Percentiles rank a stretch among this genome's conserved stretches.
Conservation (phyloP, 2,797 vertebrate species). For the Emys orbicularis region DNA sequence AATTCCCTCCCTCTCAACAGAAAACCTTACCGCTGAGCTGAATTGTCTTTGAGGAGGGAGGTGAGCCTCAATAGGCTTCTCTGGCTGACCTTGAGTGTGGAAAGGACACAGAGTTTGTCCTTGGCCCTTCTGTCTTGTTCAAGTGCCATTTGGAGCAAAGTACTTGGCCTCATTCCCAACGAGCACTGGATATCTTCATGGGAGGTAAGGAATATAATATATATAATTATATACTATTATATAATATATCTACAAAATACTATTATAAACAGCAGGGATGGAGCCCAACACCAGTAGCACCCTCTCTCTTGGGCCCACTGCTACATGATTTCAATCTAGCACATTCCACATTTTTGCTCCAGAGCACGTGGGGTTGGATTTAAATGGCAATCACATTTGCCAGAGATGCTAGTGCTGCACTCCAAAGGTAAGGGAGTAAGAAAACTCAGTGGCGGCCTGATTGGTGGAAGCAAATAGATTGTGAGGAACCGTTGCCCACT, state of each 20-base stretch:
- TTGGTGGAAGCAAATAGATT: slow-evolving; percentile 1
- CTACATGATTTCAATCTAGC: neutral
- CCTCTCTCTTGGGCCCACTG: neutral
- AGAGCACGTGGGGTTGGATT: neutral
- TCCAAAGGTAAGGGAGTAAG: neutral
- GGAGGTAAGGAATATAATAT: neutral
- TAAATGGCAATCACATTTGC: neutral
- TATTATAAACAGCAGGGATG: neutral
- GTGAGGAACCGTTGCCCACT: neutral
- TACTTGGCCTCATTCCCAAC: neutral
- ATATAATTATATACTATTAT: too few species aligned
- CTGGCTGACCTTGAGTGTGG: neutral
- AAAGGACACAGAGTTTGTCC: neutral
- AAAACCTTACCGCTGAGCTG: neutral
- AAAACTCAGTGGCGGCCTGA: neutral
- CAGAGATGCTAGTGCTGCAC: neutral
- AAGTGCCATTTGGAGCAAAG: neutral
- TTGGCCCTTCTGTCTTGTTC: neutral
- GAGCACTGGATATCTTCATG: neutral
- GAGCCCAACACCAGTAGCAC: neutral
- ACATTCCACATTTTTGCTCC: neutral
- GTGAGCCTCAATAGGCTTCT: neutral
- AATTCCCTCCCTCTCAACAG: neutral
- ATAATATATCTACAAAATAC: neutral
- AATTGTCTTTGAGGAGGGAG: neutral